phyloP scores from a whole-genome alignment of 2,888 invertebrate species.

The Nymphalis c-album region DNA sequence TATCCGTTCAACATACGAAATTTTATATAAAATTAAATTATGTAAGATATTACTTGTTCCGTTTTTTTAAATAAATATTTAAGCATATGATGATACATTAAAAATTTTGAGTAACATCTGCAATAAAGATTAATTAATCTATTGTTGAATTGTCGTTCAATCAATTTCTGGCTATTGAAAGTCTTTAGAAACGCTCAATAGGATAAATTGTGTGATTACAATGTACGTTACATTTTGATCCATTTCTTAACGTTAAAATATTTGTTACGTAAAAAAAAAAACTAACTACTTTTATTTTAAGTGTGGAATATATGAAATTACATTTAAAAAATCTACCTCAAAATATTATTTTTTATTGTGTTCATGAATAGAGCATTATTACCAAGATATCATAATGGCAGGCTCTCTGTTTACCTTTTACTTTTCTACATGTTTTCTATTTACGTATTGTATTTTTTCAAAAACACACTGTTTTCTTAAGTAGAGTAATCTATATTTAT shows the following conservation, averaged over 20 bases:
- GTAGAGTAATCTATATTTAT: too few relatives aligned
- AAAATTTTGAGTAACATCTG: slow-evolving; percentile 2
- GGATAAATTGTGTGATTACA: background rate
- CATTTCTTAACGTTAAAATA: background rate
- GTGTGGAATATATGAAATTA: too few relatives aligned
- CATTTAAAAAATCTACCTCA: too few relatives aligned
- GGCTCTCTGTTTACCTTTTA: too few relatives aligned
- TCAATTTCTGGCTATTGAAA: slow-evolving; percentile 13
- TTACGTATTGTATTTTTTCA: too few relatives aligned
- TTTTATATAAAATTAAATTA: slow-evolving; percentile 5
- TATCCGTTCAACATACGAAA: slow-evolving; percentile 25
- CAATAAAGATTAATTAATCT: slow-evolving; percentile 10
- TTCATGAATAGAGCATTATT: too few relatives aligned
- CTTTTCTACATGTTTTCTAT: too few relatives aligned
- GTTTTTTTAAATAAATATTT: background rate
- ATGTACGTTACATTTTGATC: background rate
- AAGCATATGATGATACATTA: background rate
- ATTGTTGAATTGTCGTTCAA: slow-evolving; percentile 12
- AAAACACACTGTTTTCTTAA: too few relatives aligned
- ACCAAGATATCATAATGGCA: too few relatives aligned
- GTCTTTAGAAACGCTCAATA: background rate
- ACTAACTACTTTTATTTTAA: too few relatives aligned
- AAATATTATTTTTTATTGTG: too few relatives aligned
- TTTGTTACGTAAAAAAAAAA: too few relatives aligned
- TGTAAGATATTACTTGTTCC: background rate